phyloP scores from a whole-genome alignment of 2,113 vertebrate genomes.

The Aphelocoma coerulescens region DNA sequence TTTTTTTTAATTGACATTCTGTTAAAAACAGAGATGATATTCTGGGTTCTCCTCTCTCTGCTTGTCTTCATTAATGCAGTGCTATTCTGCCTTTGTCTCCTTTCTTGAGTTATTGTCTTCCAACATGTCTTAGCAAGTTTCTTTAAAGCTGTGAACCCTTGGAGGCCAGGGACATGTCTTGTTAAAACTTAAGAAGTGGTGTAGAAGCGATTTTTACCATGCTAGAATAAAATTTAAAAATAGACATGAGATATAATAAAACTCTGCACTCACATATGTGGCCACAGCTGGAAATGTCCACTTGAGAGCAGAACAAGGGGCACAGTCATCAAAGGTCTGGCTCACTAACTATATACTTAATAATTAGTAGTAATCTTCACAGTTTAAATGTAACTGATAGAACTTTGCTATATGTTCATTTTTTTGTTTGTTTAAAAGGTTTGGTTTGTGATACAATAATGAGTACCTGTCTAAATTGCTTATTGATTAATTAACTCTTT shows the following conservation, averaged over 20 bases:
- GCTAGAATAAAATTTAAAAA: constrained; percentile 3
- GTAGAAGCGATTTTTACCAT: neutral
- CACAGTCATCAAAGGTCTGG: neutral
- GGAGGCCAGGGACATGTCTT: neutral
- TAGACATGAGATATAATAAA: neutral
- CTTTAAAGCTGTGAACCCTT: neutral
- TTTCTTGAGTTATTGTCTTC: neutral
- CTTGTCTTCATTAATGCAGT: neutral
- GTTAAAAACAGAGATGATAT: neutral
- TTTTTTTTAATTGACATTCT: neutral
- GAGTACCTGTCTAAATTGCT: neutral
- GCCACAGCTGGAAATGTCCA: neutral
- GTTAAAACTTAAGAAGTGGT: constrained; percentile 8
- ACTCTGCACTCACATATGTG: neutral
- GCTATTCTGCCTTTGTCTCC: neutral
- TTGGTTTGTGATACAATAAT: neutral
- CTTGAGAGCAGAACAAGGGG: neutral
- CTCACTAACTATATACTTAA: neutral
- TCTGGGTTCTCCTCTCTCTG: neutral
- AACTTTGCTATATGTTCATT: neutral
- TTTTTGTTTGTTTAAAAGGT: neutral
- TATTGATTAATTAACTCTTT: neutral
- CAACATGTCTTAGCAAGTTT: constrained; percentile 13
- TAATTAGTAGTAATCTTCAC: neutral
- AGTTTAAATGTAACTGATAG: neutral